These are phyloP conservation scores for Campylorhamphus procurvoides DNA, from an alignment of 2,113 vertebrate species.

Conservation along the genomic window DNA sequence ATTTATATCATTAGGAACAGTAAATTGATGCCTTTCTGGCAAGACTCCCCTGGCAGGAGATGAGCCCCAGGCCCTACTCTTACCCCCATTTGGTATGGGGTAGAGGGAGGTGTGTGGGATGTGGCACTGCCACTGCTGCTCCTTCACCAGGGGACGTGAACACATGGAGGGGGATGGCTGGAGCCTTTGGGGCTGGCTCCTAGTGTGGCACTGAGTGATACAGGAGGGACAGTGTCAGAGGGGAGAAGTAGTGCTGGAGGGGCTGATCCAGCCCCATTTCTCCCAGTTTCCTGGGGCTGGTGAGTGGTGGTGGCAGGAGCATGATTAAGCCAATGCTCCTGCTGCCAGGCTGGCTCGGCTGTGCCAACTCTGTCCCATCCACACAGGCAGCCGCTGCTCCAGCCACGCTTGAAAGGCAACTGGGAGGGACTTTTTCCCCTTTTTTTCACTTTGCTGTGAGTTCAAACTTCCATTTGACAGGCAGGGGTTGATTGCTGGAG, in stretches of 20 bases:
- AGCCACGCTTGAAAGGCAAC: background rate
- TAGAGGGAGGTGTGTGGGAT: rapidly evolving
- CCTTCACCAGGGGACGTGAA: background rate
- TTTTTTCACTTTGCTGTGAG: background rate
- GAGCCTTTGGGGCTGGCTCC: background rate
- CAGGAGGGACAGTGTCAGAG: rapidly evolving
- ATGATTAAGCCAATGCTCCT: background rate
- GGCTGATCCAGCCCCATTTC: background rate
- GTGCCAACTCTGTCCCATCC: background rate
- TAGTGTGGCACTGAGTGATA: rapidly evolving
- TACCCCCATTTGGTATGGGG: background rate
- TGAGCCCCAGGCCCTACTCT: rapidly evolving
- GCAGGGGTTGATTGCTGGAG: background rate
- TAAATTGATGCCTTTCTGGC: background rate
- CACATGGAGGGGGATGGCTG: rapidly evolving
- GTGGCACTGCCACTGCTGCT: background rate
- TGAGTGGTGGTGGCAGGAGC: background rate
- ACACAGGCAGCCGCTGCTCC: background rate
- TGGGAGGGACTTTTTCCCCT: background rate
- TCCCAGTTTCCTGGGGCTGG: rapidly evolving
- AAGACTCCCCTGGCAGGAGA: background rate
- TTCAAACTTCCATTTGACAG: background rate
- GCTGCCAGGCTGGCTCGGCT: background rate
- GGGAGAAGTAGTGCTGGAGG: background rate
- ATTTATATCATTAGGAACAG: background rate